Base-by-base conservation (phyloP, 2,113 vertebrate species). In the Heterotilapia buettikoferi region DNA sequence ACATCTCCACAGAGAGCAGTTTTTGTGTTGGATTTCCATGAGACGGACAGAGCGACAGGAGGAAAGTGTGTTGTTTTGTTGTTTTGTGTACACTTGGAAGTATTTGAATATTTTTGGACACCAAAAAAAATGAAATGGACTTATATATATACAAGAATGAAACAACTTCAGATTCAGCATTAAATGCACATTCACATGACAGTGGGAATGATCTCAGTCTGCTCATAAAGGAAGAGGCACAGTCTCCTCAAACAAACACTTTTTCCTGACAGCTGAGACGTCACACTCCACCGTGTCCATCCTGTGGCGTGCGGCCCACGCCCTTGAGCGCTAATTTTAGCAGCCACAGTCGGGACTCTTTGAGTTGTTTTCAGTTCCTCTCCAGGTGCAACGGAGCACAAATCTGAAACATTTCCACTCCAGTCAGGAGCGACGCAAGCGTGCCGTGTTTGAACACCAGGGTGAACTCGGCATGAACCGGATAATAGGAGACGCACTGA, bases 371-470 rank as follows among this genome's bases (percentile, higher is more conserved):
- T 52, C 9, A 10, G 31, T 53, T 90, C 18, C 6, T 52, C 57
- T 88, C 59, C 78, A 81, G 88, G 85, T 91, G 87, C 92, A 82
- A 33, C 2, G 45, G 71, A 71, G 89, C 86, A 83, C 80, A 82
- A 54, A 36, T 82, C 26, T 4, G 14, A 82, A 82, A 76, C 47
- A 24, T 84, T 84, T 86, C 90, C 83, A 83, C 59, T 83, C 24
- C 85, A 83, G 71, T 54, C 57, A 79, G 73, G 47, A 91, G 50
- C 85, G 84, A 61, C 84, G 31, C 84, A 40, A 56, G 31, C 85
- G 56, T 7, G 66, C 43, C 24, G 5, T 43, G 86, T 76, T 86
- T 53, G 45, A 84, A 85, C 85, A 68, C 21, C 31, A 11, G 24
- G 40, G 5, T 43, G 82, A 88, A 84, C 86, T 80, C 26, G 2